Evolutionary conservation across 92 coral and sea anemone genomes (phyloP).

Genomic region (Desmophyllum pertusum): DNA sequence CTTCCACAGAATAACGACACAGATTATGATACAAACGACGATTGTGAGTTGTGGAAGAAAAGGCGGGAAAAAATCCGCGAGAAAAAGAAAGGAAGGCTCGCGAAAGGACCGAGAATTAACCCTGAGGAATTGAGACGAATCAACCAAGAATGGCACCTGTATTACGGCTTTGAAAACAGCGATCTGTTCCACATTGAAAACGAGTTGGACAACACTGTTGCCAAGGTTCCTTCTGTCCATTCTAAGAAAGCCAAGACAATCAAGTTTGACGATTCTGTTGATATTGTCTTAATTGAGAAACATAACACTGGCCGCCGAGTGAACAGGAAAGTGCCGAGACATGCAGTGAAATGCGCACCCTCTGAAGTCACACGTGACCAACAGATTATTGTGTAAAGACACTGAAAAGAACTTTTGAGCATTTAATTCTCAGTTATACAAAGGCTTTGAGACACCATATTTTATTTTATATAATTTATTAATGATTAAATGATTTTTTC

Average conservation of each 20-base stretch:
- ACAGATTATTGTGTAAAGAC: constrained; percentile 9
- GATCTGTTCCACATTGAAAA: constrained; percentile 43
- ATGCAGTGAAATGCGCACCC: neutral
- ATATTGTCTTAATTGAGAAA: constrained; percentile 19
- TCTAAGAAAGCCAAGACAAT: constrained; percentile 18
- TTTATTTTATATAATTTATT: too few relatives aligned
- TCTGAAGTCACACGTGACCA: neutral
- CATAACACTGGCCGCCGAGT: constrained; percentile 37
- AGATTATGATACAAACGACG: neutral
- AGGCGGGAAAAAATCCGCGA: constrained; percentile 24
- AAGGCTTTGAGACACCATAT: neutral
- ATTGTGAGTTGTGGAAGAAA: constrained; percentile 14
- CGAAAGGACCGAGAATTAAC: constrained; percentile 30
- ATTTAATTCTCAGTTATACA: neutral
- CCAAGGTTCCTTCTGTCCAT: constrained; percentile 7
- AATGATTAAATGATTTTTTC: too few relatives aligned
- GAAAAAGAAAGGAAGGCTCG: constrained; percentile 15
- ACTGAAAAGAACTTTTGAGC: neutral
- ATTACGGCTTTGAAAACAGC: constrained; percentile 20
- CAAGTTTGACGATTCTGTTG: constrained; percentile 22
- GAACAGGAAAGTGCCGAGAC: constrained; percentile 11
- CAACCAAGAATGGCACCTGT: constrained; percentile 33
- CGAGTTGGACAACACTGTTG: constrained; percentile 26
- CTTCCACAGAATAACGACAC: neutral
- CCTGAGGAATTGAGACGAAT: constrained; percentile 14